Base-by-base conservation (phyloP, 2,888 invertebrate species). In the Tetragnatha montana region DNA sequence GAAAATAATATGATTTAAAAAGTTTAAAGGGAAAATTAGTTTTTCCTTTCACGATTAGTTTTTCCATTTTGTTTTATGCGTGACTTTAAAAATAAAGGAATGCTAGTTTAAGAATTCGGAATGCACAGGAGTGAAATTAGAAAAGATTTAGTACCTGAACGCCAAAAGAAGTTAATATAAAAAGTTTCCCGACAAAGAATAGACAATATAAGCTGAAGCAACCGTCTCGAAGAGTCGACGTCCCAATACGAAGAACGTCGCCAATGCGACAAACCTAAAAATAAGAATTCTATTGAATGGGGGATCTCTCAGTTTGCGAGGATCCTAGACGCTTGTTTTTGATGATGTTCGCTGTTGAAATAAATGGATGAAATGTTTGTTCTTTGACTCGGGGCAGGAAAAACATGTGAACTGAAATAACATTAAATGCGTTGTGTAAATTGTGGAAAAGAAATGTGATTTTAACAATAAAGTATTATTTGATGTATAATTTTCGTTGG, bases 391-490 rank as follows among this genome's bases (percentile, higher is more conserved):
- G n/a, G 75, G 49, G 75, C 50, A 19, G 17, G 19, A 51, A 84
- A 35, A n/a, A 69, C 70, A 49, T 69, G 69, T 84, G 83, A 86
- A 80, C 22, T 47, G 79, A 73, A 60, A 51, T 86, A 70, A 80
- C 35, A 80, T 60, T 85, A 83, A 74, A 51, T 85, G 73, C 78
- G 71, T 68, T 51, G 21, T 73, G 86, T 35, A 76, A 69, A 75
- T 69, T 35, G 22, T 47, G 69, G 71, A 73, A 85, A 71, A 82
- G 49, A 80, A 75, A 81, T 81, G 87, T 87, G 81, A 87, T 87
- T 87, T 87, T 87, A 87, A 75, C 74, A 87, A 87, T 87, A 87
- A 87, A 87, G 51, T 70, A 87, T 87, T 87, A 81, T 87, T 87
- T 87, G 87, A 87, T 87, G 87, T 87, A 87, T 75, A 50, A 22